Percentiles rank a stretch among this genome's conserved stretches.
Conservation (phyloP, 2,888 invertebrate genomes). For the Rhopalosiphum nymphaeae region DNA sequence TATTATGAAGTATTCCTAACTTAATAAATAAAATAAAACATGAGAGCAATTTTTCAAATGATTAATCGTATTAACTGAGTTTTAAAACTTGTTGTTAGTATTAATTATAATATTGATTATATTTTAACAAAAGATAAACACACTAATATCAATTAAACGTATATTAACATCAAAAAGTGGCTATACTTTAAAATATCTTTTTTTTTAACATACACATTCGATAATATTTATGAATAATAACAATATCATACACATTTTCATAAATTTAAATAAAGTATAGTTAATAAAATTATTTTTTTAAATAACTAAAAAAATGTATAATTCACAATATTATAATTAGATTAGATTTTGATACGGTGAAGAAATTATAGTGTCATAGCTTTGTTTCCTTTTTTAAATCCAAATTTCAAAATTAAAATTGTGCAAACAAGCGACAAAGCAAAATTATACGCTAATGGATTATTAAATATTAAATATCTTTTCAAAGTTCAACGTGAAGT, state of each 20-base stretch:
- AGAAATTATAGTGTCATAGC: not conserved
- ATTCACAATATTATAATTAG: not conserved
- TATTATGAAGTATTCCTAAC: too few relatives aligned
- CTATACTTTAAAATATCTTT: slow-evolving; percentile 48
- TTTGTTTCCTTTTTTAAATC: slow-evolving; percentile 1
- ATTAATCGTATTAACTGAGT: not conserved
- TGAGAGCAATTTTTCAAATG: not conserved
- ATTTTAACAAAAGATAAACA: slow-evolving; percentile 37
- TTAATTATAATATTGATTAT: not conserved
- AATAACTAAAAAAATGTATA: not conserved
- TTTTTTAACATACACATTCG: slow-evolving; percentile 22
- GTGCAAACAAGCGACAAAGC: slow-evolving; percentile 53
- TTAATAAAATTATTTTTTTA: not conserved
- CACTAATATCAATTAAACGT: slow-evolving; percentile 35
- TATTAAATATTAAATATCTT: slow-evolving; percentile 6
- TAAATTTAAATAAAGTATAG: not conserved
- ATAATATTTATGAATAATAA: slow-evolving; percentile 33
- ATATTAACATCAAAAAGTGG: slow-evolving; percentile 45
- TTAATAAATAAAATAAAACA: not conserved
- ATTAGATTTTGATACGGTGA: not conserved
- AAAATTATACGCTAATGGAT: not conserved
- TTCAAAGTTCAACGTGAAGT: not conserved
- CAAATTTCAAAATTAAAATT: slow-evolving; percentile 4
- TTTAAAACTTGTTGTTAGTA: not conserved
- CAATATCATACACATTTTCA: slow-evolving; percentile 25